Conservation (phyloP, 2,888 invertebrate genomes). For the Sinelater perroti region DNA sequence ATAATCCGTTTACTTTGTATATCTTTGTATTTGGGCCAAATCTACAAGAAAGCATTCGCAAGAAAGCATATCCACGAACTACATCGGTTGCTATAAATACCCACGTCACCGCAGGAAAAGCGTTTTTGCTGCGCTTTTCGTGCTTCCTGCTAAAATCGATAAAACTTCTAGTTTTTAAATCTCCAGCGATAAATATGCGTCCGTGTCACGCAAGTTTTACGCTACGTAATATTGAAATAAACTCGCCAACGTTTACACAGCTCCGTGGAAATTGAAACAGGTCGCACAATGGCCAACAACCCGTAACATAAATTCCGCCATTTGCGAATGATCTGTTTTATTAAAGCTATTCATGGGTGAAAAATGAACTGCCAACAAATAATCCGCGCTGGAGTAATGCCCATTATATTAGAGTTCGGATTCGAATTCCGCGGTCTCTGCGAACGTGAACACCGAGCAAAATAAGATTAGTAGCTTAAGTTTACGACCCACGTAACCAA, state of each 20-base stretch:
- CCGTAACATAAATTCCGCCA: slow-evolving; percentile 5
- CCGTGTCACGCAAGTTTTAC: slow-evolving; percentile 33
- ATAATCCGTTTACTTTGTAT: no score
- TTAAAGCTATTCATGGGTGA: slow-evolving; percentile 1
- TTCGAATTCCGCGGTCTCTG: not conserved
- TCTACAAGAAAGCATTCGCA: no score
- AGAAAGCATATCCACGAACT: not conserved
- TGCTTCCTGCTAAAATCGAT: slow-evolving; percentile 36
- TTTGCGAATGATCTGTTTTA: slow-evolving; percentile 1
- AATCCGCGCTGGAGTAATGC: not conserved
- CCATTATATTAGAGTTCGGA: slow-evolving; percentile 1
- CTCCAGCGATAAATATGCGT: slow-evolving; percentile 34
- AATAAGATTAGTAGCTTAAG: slow-evolving; percentile 13
- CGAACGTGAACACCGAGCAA: not conserved
- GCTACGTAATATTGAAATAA: slow-evolving; percentile 23
- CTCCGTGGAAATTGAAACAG: not conserved
- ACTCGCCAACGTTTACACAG: no score
- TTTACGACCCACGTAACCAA: slow-evolving; percentile 4
- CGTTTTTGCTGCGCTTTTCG: slow-evolving; percentile 36
- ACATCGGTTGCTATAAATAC: slow-evolving; percentile 6
- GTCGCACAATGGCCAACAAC: not conserved
- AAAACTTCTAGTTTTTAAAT: slow-evolving; percentile 37
- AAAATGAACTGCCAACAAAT: slow-evolving; percentile 7
- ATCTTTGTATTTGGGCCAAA: no score
- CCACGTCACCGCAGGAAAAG: slow-evolving; percentile 19